phyloP scores from a whole-genome alignment of 2,888 invertebrate species.

The Dasysyrphus tricinctus region DNA sequence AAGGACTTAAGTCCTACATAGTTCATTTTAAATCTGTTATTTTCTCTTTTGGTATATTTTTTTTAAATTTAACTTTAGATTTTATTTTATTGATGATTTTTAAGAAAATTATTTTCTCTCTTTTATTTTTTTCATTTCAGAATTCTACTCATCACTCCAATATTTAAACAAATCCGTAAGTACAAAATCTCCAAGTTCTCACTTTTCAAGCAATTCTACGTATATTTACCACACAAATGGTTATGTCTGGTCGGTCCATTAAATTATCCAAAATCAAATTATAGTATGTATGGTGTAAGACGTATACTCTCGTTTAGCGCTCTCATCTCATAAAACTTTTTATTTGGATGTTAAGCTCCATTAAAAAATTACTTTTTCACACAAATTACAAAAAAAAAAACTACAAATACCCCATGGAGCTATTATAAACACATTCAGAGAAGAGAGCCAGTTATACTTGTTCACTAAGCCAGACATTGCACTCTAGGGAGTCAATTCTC shows the following conservation, averaged over 20 bases:
- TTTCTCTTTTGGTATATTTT: no score
- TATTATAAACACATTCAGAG: conserved; percentile 10
- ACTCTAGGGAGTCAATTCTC: conserved; percentile 20
- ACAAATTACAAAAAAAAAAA: conserved; percentile 10
- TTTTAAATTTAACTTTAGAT: no score
- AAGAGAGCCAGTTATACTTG: background rate
- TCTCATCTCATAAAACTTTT: conserved; percentile 24
- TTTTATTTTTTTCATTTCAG: background rate
- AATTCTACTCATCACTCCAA: background rate
- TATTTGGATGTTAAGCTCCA: conserved; percentile 44
- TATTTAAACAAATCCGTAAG: conserved; percentile 3
- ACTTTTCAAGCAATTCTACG: background rate
- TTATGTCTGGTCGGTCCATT: conserved; percentile 14
- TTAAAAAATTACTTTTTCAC: conserved; percentile 51
- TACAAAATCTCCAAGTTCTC: background rate
- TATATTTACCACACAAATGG: conserved; percentile 23
- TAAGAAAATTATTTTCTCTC: no score
- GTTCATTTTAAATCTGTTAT: no score
- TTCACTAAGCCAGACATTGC: conserved; percentile 51
- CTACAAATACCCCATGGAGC: conserved; percentile 13
- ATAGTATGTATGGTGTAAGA: background rate
- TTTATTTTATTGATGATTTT: no score
- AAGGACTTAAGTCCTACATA: no score
- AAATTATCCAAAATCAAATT: conserved; percentile 25
- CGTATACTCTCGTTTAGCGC: background rate